Evolutionary conservation across 2,797 vertebrate genomes (phyloP).

Genomic region (Ptychobarbus kaznakovi): DNA sequence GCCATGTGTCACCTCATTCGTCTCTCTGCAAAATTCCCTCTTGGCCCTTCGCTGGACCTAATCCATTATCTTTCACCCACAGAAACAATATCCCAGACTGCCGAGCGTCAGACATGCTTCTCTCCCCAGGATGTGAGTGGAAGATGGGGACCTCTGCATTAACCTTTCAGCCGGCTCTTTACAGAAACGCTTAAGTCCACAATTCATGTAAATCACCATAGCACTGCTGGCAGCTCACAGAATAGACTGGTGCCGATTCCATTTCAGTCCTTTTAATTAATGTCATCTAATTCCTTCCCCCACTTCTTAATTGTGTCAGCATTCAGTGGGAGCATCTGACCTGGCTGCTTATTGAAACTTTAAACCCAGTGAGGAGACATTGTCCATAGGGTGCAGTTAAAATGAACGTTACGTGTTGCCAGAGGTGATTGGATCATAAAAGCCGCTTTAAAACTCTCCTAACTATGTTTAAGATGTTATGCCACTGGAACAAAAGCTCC

Average conservation of each 20-base stretch:
- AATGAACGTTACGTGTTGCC: neutral
- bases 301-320: slow-evolving; percentile 61
- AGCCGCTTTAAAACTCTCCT: slow-evolving; percentile 28
- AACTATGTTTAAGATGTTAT: slow-evolving; percentile 23
- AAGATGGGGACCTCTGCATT: slow-evolving; percentile 52
- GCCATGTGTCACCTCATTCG: slow-evolving; percentile 45
- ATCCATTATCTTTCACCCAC: slow-evolving; percentile 68
- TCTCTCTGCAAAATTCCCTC: slow-evolving; percentile 53
- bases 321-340: slow-evolving; percentile 58
- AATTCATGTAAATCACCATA: slow-evolving; percentile 62
- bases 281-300: slow-evolving; percentile 61
- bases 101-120: slow-evolving; percentile 50
- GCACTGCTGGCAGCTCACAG: slow-evolving; percentile 47
- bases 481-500: slow-evolving; percentile 14
- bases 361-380: slow-evolving; percentile 42
- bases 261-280: slow-evolving; percentile 65
- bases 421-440: slow-evolving; percentile 27
- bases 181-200: slow-evolving; percentile 53
- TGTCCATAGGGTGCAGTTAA: slow-evolving; percentile 45
- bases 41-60: slow-evolving; percentile 55
- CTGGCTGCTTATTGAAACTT: slow-evolving; percentile 57
- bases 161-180: slow-evolving; percentile 51
- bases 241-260: slow-evolving; percentile 52
- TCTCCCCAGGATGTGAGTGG: slow-evolving; percentile 45
- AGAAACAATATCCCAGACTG: slow-evolving; percentile 63